Evolutionary conservation across 2,113 vertebrate species (phyloP).

Genomic region (Bufo bufo): DNA sequence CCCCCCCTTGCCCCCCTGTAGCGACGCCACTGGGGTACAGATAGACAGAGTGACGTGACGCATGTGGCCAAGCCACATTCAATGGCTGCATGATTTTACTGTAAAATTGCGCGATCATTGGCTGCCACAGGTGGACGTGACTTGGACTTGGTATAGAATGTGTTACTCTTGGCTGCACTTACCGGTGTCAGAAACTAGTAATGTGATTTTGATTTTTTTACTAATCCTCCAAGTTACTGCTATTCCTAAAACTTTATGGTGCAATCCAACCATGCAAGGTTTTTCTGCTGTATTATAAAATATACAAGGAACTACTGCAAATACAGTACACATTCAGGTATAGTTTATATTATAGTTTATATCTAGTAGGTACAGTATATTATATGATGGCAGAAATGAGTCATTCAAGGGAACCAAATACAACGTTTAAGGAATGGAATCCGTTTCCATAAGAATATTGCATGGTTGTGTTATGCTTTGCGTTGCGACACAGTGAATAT

Average conservation of each 20-base stretch:
- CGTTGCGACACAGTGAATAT: not conserved
- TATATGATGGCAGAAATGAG: not conserved
- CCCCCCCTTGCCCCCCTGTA: no score
- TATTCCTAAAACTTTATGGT: not conserved
- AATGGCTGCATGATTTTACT: no score
- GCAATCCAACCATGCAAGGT: not conserved
- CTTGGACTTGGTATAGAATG: not conserved
- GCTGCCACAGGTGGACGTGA: no score
- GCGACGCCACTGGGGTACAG: no score
- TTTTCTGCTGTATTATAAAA: not conserved
- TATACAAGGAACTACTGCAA: not conserved
- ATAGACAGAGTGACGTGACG: no score
- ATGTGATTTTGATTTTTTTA: conserved; percentile 29
- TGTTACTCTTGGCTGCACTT: conserved; percentile 1
- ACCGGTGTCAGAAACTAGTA: not conserved
- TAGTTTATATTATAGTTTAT: no score
- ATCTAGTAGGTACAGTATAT: not conserved
- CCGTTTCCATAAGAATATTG: no score
- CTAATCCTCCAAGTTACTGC: not conserved
- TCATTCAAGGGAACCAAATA: conserved; percentile 7
- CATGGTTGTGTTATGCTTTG: not conserved
- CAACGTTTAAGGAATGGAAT: not conserved
- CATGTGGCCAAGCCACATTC: no score
- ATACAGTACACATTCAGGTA: not conserved
- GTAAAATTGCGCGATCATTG: no score